Evolutionary conservation across 2,888 invertebrate genomes (phyloP), one percentile per base, ranked within the genome.

Genomic region (Apantesis nais): DNA sequence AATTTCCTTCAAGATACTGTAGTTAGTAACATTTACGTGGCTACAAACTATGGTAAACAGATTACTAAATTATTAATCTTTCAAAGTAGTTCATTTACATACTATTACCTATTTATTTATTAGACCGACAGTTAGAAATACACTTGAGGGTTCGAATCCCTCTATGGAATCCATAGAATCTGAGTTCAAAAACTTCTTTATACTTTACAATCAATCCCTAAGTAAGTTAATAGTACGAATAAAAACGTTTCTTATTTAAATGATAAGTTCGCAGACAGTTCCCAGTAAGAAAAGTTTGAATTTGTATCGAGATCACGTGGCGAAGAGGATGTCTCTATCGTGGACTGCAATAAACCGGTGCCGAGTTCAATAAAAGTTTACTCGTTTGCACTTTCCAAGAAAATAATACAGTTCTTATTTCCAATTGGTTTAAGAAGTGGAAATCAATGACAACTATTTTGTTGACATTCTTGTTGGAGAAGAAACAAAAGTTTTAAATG

Each of bases 291-390:
- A 74, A 85, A 83, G 76, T 83, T 85, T 77, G 77, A 80, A 82
- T 83, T 84, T 80, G 79, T 82, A 79, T 74, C 72, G 67, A 68
- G 72, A 83, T 80, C 78, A 77, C 78, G 78, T 75, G 82, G 75
- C 63, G 8, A 52, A 63, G 67, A 71, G 67, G 52, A 78, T 72
- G 75, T 78, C 82, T 79, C 75, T 69, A 71, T 81, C 64, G 71
- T 65, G 67, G 37, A 68, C 73, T 73, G 82, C 76, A 75, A 74
- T 79, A 82, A 82, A 79, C 75, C 72, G 73, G 62, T 73, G 78
- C 68, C 74, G 72, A 70, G 70, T 67, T 79, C 77, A 74, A 77
- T 77, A 81, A 79, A 80, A 81, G 70, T 81, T 80, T 67, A 77
- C 72, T 81, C 77, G 77, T 79, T 81, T 74, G 79, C 74, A 77